Evolutionary conservation across 2,113 vertebrate species (phyloP), one percentile per base, ranked within the genome.

Genomic region (Megalops atlanticus): DNA sequence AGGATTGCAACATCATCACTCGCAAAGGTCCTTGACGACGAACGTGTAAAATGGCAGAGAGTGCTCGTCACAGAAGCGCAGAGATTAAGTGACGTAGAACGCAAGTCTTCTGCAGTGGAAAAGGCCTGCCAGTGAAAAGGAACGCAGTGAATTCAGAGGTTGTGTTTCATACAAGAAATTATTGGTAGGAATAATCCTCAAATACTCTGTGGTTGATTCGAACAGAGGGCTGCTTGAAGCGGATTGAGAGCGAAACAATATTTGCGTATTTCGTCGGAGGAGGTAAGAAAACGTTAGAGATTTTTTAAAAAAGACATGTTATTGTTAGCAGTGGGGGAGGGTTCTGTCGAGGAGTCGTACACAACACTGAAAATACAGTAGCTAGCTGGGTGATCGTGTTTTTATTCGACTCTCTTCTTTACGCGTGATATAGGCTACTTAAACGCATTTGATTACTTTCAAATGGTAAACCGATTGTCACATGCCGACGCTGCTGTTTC

Each of bases 21-120:
- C n/a, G 58, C 88, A 83, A 84, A 74, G 87, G 80, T 83, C 68
- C 90, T 87, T 84, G 91, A 88, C 91, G 90, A 88, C 90, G 86
- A 81, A 83, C 87, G 76, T 88, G 87, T 89, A 89, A 89, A 89
- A 92, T 88, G 91, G 89, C 92, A 93, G 90, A 93, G 92, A 92
- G 74, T 86, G 90, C 76, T 39, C 31, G 89, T 93, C 91, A 89
- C 87, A 82, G 85, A 87, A 88, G 88, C 91, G 77, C 89, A 82
- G 24, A 83, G 83, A 84, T 85, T 85, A 86, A 74, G 85, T 89
- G 89, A 88, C 93, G 86, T 83, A 33, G 82, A 80, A 83, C 90
- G 83, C 90, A 89, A 86, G 84, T 84, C 79, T 87, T 74, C 64
- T 70, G 85, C 82, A 40, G 84, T 74, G 72, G 80, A 81, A n/a